Evolutionary conservation across 2,113 vertebrate genomes (phyloP), one percentile per base, ranked within the genome.

Genomic region (Kryptolebias marmoratus): DNA sequence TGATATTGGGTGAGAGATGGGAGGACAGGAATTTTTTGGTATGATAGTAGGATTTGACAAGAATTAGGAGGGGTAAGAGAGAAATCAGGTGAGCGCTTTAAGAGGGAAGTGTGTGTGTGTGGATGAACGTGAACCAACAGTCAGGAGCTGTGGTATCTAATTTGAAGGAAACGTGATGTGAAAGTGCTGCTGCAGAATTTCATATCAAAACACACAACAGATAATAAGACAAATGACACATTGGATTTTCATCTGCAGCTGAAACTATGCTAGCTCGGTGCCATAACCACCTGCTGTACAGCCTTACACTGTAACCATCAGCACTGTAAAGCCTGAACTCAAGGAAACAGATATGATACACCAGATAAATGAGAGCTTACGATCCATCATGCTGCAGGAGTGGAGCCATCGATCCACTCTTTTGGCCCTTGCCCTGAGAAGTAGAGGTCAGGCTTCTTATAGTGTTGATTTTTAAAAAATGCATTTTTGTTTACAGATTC

Each of bases 31-130:
- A 48, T 44, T 85, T 66, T 60, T 85, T 68, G 44, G 73, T 64
- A 75, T 92, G 86, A 92, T 90, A 70, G 79, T 53, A 16, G 84
- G 88, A 91, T 91, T 92, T 91, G 75, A 62, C 63, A 54, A 64
- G 85, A 80, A 92, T 92, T 92, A 89, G 65, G 76, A 63, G 62
- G 58, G 30, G 61, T 58, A 72, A 68, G 42, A 36, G 30, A 75
- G 71, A 76, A 83, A 77, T 83, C 74, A 75, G 79, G 61, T 79
- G 79, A 57, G 44, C 66, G 69, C 53, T 85, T 54, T 11, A 39
- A 63, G 52, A 67, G 39, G 56, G 60, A 68, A 64, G 4, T 68
- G 39, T 2, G 59, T 49, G 60, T 45, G 75, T 56, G 32, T 50
- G 49, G 16, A 50, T 50, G 48, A n/a, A 8, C 47, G 44, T 50